A percentile compares a stretch with the other conserved stretches of the same genome.
Evolutionary conservation across 2,113 vertebrate species (phyloP).

Genomic region (Strix aluco): DNA sequence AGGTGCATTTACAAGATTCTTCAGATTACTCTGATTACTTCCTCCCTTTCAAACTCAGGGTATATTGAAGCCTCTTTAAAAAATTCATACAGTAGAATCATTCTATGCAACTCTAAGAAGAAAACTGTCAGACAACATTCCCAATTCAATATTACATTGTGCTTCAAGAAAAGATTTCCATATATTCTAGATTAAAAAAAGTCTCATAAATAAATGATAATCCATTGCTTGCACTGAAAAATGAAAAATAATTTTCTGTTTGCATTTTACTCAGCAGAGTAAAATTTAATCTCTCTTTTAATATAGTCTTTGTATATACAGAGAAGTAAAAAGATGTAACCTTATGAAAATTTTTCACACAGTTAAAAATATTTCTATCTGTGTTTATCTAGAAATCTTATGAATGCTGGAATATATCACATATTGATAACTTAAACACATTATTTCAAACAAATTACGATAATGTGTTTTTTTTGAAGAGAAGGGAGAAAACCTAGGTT

Average conservation of each 20-base stretch:
- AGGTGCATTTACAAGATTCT: conserved; percentile 36
- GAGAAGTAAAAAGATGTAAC: conserved; percentile 86
- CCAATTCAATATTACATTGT: conserved; percentile 86
- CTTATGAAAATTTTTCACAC: conserved; percentile 85
- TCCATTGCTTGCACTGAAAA: conserved; percentile 86
- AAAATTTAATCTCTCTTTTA: conserved; percentile 97
- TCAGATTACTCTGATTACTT: conserved; percentile 62
- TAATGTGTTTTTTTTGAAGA: not conserved
- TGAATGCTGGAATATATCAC: not conserved
- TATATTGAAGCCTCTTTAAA: conserved; percentile 75
- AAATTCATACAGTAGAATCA: conserved; percentile 78
- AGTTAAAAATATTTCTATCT: conserved; percentile 83
- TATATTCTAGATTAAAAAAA: conserved; percentile 90
- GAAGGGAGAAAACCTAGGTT: not conserved
- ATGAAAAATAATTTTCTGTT: conserved; percentile 93
- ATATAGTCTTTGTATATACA: conserved; percentile 88
- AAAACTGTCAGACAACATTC: conserved; percentile 83
- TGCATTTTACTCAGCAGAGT: conserved; percentile 89
- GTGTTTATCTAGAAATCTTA: conserved; percentile 76
- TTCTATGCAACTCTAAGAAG: conserved; percentile 69
- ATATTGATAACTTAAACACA: conserved; percentile 23
- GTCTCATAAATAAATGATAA: conserved; percentile 98
- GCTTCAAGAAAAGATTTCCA: conserved; percentile 92
- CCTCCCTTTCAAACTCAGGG: conserved; percentile 65
- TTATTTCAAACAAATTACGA: conserved; percentile 20